Base-by-base conservation (phyloP, 1,140 invertebrate species). In the Drosophila auraria region DNA sequence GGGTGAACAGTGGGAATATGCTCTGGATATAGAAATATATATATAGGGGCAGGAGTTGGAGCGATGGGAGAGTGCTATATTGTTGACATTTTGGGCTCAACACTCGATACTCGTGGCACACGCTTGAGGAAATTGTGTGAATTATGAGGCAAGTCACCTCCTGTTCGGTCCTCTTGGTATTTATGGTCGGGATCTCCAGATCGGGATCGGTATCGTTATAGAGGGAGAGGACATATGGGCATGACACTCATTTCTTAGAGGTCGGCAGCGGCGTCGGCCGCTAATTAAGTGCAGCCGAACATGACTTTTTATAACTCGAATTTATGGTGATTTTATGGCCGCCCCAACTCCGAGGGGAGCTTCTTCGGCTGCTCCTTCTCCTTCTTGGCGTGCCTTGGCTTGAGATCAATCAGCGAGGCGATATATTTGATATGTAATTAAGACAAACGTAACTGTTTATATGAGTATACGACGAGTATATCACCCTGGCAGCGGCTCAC, bases 401-500 rank as follows among this genome's bases (percentile, higher is more conserved):
- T 45, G 40, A 62, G 78, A 91, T 90, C 86, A 91, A 86, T 90
- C 86, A 82, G 74, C 71, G 38, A 74, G 60, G 59, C 86, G 74
- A 89, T 89, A 89, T 90, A 82, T 90, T 90, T 91, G 86, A 90
- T 90, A 82, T 90, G 78, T 89, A 89, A 90, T 89, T 89, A 89
- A 89, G 86, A 79, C 51, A 63, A 89, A 84, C 86, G 78, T 89
- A 60, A 59, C 54, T 76, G 73, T 77, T 56, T 77, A 53, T 40
- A 51, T 27, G 33, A 56, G 33, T 40, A 40, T 54, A 54, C n/a
- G 20, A 17, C 2, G 30, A 20, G 51, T 25, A 27, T 40, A 54
- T 49, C 51, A 44, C 14, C 50, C n/a, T 38, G 36, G n/a, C 42
- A 30, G 47, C 49, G 60, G 78, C 40, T 45, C 30, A 69, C 69